Conservation (phyloP, 2,113 vertebrate species). For the Cryptoleucopteryx plumbea region DNA sequence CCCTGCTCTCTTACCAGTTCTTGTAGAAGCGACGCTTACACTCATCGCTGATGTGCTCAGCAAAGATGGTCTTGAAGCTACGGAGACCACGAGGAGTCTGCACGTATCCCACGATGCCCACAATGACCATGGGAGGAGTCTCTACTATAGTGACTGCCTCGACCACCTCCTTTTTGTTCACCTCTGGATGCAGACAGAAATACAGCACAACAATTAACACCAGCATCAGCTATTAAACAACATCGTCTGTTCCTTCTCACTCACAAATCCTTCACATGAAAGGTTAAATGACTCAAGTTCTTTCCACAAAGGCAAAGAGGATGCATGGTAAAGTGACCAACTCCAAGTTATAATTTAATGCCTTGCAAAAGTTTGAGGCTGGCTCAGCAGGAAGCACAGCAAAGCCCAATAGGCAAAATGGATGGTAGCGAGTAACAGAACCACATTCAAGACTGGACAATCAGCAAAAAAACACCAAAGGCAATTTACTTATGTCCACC, state of each 20-base stretch:
- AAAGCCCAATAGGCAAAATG: accelerated
- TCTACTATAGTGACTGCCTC: constrained; percentile 96
- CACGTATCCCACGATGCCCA: constrained; percentile 91
- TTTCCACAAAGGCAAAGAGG: not conserved
- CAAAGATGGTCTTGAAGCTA: constrained; percentile 94
- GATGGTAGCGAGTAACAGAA: not conserved
- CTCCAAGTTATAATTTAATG: not conserved
- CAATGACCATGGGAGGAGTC: constrained; percentile 94
- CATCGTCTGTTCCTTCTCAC: no score
- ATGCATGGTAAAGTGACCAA: accelerated
- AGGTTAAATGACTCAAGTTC: not conserved
- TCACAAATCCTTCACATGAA: accelerated
- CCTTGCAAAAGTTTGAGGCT: not conserved
- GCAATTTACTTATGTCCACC: not conserved
- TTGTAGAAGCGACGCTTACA: constrained; percentile 98
- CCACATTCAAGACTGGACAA: not conserved
- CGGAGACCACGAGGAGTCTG: constrained; percentile 92
- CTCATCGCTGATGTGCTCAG: constrained; percentile 96
- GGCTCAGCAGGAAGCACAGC: not conserved
- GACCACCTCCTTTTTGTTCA: constrained; percentile 98
- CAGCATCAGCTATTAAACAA: not conserved
- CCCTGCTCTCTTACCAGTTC: constrained; percentile 86
- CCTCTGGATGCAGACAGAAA: constrained; percentile 76
- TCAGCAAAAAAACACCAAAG: accelerated
- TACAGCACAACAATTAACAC: not conserved